A percentile compares a stretch with the other conserved stretches of the same genome.
phyloP scores from a whole-genome alignment of 2,797 vertebrate genomes.

The Ptychobarbus kaznakovi region DNA sequence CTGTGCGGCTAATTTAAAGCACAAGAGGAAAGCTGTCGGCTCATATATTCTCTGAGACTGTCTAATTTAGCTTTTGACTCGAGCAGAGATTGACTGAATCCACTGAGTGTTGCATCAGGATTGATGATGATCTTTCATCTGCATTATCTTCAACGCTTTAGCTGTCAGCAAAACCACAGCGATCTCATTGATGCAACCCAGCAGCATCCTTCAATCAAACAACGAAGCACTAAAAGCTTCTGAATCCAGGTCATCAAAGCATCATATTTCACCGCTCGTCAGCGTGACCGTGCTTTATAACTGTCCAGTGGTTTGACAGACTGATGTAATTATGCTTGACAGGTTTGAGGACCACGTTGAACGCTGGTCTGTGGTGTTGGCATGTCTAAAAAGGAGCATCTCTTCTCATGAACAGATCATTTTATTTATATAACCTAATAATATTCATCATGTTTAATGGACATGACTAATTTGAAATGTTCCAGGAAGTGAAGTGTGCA shows the following conservation, averaged over 20 bases:
- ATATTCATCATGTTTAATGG: constrained; percentile 61
- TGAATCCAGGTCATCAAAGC: constrained; percentile 13
- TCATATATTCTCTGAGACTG: not conserved
- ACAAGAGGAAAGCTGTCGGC: not conserved
- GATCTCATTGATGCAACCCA: constrained; percentile 5
- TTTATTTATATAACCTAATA: constrained; percentile 43
- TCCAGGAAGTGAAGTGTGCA: constrained; percentile 55
- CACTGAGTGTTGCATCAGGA: not conserved
- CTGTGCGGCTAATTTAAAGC: not conserved
- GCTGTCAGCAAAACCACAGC: constrained; percentile 17
- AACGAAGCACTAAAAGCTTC: not conserved
- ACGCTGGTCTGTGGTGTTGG: constrained; percentile 1
- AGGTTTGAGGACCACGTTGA: constrained; percentile 16
- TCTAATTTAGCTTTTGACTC: constrained; percentile 12
- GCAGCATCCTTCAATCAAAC: constrained; percentile 10
- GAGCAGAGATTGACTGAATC: constrained; percentile 1
- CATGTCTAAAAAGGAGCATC: constrained; percentile 25
- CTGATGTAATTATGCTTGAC: constrained; percentile 19
- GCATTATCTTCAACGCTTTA: constrained; percentile 16
- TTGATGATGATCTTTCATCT: constrained; percentile 31
- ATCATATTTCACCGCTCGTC: not conserved
- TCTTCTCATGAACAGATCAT: constrained; percentile 36
- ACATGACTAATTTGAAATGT: constrained; percentile 63
- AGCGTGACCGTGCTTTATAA: not conserved
- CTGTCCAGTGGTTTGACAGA: constrained; percentile 14